Base-by-base conservation (phyloP, 1,140 invertebrate genomes). In the Theocolax elegans region DNA sequence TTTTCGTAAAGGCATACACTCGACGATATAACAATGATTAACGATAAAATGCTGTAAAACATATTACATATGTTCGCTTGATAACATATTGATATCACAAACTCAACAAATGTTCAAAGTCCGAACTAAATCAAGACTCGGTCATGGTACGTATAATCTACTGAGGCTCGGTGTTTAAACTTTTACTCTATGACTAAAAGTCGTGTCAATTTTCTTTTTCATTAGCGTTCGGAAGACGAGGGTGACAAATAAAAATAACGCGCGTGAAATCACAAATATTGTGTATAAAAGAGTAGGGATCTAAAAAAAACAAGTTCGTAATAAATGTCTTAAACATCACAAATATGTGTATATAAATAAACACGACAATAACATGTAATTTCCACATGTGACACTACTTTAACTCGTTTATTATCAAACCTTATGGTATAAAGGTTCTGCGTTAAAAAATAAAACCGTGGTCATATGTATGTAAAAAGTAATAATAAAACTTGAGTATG, bases 11-110 rank as follows among this genome's bases (percentile, higher is more conserved):
- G 54, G 44, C 40, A 58, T 27, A 54, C 48, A 29, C 15, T 56
- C 31, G 25, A 40, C 27, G 49, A 10, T n/a, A n/a, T 67, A 67
- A 60, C 31, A 59, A 67, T 40, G 49, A 59, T 46, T 51, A 48
- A 49, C 31, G 19, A 25, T 49, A 59, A 60, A 68, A 60, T 60
- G 29, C 15, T 51, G 48, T 62, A 42, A 66, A 40, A 56, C 17
- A 60, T 23, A 25, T 29, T 67, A 35, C 7, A 59, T 51, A 59
- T 23, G n/a, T 62, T 62, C 9, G 21, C 9, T 62, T 42, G 23
- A 42, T 68, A 68, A 51, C n/a, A 29, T 38, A 42, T 59, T 35
- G 6, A 38, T 67, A 59, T 67, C 29, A 51, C 54, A 67, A 59
- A 40, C 31, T 49, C 40, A 67, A 67, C 54, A n/a, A 67, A 40